Base-by-base conservation (phyloP, 1,140 invertebrate genomes). In the Drosophila lacteicornis region DNA sequence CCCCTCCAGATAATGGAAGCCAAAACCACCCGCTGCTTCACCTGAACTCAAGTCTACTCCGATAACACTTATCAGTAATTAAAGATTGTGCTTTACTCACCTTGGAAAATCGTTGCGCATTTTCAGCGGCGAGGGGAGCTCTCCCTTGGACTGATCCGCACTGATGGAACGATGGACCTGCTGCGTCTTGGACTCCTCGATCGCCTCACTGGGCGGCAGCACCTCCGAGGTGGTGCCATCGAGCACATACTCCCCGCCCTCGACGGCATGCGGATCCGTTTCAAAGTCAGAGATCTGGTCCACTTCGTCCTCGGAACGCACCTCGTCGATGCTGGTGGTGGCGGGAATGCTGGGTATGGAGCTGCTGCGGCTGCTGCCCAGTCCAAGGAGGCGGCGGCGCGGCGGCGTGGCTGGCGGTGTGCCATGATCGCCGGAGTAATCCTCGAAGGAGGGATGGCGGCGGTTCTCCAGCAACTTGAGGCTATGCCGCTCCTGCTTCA, bases 251-350 rank as follows among this genome's bases (percentile, higher is more conserved):
- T 88, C 80, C 12, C 42, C 43, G 5, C 38, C 27, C 19, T 50
- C n/a, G 25, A n/a, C 30, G 0, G 47, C 46, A 9, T 50, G 51
- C 7, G 74, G 40, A 56, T 90, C 82, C 13, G 79, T 66, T 49
- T 91, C 85, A 60, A 84, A 91, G 53, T 92, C 91, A 0, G 91
- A 91, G 51, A 91, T 80, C 33, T 91, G 82, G 53, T 92, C 91
- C 17, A 92, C 80, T 53, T 92, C 91, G 56, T 92, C 91, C 49
- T 92, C 91, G 55, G 91, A 92, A 7, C 85, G 91, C 63, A 88
- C 91, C 53, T 92, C 91, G 43, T 91, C 85, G 15, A 92, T 92
- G 79, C 87, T 91, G n/a, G 42, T 56, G 2, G 46, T 47, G 15
- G 42, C 51, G 19, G 66, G 75, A 2, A 71, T 63, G 42, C 67